These are phyloP conservation scores for Elachura formosa DNA, from an alignment of 2,113 vertebrate genomes.

Conservation along the genomic window DNA sequence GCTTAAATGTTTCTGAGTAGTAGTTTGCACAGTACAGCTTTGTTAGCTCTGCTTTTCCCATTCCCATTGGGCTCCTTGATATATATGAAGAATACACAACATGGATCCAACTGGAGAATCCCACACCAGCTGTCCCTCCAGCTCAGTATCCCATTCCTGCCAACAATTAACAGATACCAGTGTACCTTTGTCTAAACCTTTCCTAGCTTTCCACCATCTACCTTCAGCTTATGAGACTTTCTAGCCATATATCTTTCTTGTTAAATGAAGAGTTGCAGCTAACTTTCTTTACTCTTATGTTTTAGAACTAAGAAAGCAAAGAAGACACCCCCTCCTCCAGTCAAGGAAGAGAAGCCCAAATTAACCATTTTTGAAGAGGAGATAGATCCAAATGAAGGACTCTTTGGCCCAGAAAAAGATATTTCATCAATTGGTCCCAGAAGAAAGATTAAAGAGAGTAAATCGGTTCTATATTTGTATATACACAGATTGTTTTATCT, in stretches of 20 bases:
- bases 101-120: not conserved
- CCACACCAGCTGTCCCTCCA: not conserved
- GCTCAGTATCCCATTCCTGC: not conserved
- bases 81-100: not conserved
- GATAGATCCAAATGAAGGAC: conserved; percentile 56
- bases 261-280: not conserved
- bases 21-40: not conserved
- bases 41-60: not conserved
- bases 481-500: not conserved
- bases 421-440: not conserved
- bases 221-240: not conserved
- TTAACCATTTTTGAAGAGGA: conserved; percentile 77
- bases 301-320: conserved; percentile 74
- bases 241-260: not conserved
- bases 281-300: not conserved
- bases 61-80: not conserved
- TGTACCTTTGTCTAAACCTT: not conserved
- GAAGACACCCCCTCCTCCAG: not conserved
- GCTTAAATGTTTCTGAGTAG: not conserved
- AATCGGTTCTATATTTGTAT: not conserved
- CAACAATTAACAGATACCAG: not conserved
- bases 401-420: conserved; percentile 63
- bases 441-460: conserved; percentile 58
- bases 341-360: conserved; percentile 36
- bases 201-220: not conserved